Conservation (phyloP, 2,113 vertebrate genomes). For the Arenaria interpres region DNA sequence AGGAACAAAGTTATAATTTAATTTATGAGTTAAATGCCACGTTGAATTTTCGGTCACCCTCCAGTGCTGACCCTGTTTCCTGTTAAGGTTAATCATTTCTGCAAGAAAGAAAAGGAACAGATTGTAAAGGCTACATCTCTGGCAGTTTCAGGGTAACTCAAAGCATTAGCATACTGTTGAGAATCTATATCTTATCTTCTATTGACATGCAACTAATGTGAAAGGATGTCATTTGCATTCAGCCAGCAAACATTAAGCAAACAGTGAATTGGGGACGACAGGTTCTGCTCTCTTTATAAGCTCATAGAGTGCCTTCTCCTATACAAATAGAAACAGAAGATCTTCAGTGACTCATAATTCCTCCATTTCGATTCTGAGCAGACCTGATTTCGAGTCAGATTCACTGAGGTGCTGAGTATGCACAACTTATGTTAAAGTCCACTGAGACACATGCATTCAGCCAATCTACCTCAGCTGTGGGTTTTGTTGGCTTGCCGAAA, state of each 20-base stretch:
- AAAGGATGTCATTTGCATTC: slow-evolving; percentile 4
- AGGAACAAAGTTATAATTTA: not conserved
- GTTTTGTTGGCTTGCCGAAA: not conserved
- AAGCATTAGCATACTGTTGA: not conserved
- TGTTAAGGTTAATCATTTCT: not conserved
- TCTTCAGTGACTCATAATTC: not conserved
- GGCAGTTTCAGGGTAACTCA: not conserved
- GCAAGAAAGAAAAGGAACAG: not conserved
- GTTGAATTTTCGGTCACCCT: not conserved
- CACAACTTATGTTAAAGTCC: not conserved
- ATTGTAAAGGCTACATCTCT: not conserved
- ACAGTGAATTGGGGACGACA: not conserved
- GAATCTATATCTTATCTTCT: not conserved
- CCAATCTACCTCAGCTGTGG: not conserved
- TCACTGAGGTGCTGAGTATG: not conserved
- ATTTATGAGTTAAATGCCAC: not conserved
- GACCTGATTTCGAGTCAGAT: not conserved
- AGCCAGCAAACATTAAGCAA: not conserved
- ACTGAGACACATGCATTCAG: not conserved
- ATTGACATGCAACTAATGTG: not conserved
- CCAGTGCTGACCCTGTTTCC: not conserved
- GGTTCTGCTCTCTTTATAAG: not conserved
- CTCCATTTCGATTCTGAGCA: slow-evolving; percentile 13
- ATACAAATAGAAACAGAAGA: not conserved
- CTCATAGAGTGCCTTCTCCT: not conserved